Evolutionary conservation across 2,797 vertebrate genomes (phyloP).

Genomic region (Xerus rutilus): DNA sequence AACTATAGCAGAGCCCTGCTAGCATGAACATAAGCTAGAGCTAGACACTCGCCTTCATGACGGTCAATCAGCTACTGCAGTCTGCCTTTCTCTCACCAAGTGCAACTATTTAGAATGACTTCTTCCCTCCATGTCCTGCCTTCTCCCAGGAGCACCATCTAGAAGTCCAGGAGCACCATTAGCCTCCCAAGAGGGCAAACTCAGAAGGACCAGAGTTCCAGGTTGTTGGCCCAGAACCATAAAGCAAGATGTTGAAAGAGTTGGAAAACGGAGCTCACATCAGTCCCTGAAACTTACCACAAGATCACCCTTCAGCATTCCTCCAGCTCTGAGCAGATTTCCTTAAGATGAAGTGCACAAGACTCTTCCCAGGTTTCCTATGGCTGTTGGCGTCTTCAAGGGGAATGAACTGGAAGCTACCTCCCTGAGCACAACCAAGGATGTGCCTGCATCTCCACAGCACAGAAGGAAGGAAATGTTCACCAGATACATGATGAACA

Average conservation of each 20-base stretch:
- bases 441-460: background rate
- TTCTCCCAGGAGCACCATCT: background rate
- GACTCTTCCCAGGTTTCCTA: background rate
- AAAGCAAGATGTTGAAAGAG: fast-evolving
- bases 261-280: background rate
- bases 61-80: background rate
- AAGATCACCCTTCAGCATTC: background rate
- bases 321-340: background rate
- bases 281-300: background rate
- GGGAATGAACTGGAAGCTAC: background rate
- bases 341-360: background rate
- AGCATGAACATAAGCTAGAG: background rate
- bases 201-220: background rate
- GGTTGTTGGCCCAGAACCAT: background rate
- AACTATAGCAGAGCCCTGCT: background rate
- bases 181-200: background rate
- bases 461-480: background rate
- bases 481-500: background rate
- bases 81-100: background rate
- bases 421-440: background rate
- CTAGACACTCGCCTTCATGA: background rate
- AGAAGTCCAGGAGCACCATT: background rate
- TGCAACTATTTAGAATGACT: background rate
- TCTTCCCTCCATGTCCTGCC: background rate
- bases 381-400: background rate